Base-by-base conservation (phyloP, 2,797 vertebrate species). In the Phataginus tricuspis region DNA sequence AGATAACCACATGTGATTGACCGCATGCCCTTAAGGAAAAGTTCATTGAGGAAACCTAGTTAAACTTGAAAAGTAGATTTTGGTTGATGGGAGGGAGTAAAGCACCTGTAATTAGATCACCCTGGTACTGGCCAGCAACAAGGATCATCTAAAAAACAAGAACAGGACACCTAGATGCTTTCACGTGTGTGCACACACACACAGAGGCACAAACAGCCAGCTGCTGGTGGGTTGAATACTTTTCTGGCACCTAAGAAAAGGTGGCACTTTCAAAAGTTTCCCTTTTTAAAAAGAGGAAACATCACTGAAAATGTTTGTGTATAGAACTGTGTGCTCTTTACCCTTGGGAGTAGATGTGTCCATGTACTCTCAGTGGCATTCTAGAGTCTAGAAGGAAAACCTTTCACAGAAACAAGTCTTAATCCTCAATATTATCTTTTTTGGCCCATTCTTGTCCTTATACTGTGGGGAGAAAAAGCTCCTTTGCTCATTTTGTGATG, bases 51-150 rank as follows among this genome's bases (percentile, higher is more conserved):
- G 42, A 96, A 92, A 39, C 18, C 68, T 78, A 94, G 8, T 92
- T 86, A 90, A 87, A 75, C 74, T 89, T 93, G 49, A 80, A 83
- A 92, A 94, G 75, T 87, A n/a, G n/a, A 63, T 74, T 93, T 86
- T 72, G 21, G 31, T 80, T 59, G 72, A 57, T 69, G 29, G 34
- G 23, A 93, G 57, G 85, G 72, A 94, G 82, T 66, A 82, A 95
- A 78, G 34, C 42, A 64, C 39, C 59, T 31, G 12, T 84, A 97
- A 94, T 69, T 68, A 91, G 53, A 93, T 77, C 45, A 74, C 27
- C 94, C 53, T 84, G 55, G 64, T 57, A 77, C 31, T 72, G 59
- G 53, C 83, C 72, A 79, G 39, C 71, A 96, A 63, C 6, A 86
- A 72, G 49, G 61, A 37, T 77, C 42, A 69, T 51, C 55, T 69